These are phyloP conservation scores for Propithecus coquereli DNA, from an alignment of 2,113 vertebrate species.

Conservation along the genomic window DNA sequence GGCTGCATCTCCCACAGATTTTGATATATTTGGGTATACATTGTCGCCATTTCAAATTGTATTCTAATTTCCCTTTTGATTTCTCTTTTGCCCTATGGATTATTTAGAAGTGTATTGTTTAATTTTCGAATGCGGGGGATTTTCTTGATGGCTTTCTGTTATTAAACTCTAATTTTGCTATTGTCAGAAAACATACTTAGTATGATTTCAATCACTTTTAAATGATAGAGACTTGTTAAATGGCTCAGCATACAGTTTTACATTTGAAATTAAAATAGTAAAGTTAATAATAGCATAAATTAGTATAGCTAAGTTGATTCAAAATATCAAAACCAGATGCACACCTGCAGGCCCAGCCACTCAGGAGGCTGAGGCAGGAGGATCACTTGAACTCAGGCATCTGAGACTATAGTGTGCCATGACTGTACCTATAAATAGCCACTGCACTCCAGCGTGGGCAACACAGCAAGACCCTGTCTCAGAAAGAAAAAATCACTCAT, in stretches of 20 bases:
- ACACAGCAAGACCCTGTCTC: not conserved
- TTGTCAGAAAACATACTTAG: conserved; percentile 21
- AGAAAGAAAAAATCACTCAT: not conserved
- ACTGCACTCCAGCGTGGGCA: not conserved
- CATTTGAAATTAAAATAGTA: conserved; percentile 54
- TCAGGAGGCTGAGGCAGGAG: not conserved
- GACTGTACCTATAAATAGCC: not conserved
- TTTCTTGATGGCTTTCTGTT: conserved; percentile 40
- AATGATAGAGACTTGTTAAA: conserved; percentile 40
- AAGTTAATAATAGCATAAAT: conserved; percentile 33
- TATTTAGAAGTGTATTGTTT: not conserved
- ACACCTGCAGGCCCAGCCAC: not conserved
- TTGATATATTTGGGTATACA: not conserved
- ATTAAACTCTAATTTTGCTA: conserved; percentile 43
- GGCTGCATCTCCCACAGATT: not conserved
- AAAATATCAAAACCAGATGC: not conserved
- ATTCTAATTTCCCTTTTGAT: not conserved
- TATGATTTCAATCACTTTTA: conserved; percentile 23
- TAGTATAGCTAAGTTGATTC: not conserved
- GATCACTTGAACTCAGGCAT: not conserved
- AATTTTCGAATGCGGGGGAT: conserved; percentile 5
- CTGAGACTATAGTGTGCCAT: not conserved
- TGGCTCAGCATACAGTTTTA: not conserved
- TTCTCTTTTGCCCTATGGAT: not conserved
- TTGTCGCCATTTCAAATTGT: not conserved